These are phyloP conservation scores for Pelochelys cantorii DNA, from an alignment of 2,797 vertebrate genomes.

Conservation along the genomic window DNA sequence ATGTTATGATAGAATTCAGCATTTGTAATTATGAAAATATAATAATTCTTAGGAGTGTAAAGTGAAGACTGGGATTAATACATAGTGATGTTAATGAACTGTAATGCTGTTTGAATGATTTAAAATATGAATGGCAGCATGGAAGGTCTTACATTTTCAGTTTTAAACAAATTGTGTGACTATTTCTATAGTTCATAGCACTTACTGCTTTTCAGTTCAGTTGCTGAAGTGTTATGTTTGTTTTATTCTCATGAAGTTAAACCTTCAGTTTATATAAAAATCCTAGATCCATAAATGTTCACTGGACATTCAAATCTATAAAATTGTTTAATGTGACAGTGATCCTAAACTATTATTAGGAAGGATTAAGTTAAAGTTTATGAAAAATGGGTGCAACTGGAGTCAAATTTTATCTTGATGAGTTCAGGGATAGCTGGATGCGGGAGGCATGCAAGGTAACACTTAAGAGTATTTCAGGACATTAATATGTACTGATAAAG, in stretches of 20 bases:
- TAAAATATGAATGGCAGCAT: not conserved
- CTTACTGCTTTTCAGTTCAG: not conserved
- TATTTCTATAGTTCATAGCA: not conserved
- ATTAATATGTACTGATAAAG: not conserved
- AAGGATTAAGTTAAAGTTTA: not conserved
- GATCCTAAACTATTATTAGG: not conserved
- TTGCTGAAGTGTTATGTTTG: not conserved
- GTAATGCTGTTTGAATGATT: not conserved
- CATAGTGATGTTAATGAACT: not conserved
- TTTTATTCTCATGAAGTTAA: no score
- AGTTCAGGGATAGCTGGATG: not conserved
- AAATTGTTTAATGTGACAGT: not conserved
- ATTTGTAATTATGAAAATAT: not conserved
- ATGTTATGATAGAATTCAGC: not conserved
- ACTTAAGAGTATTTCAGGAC: not conserved
- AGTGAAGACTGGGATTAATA: not conserved
- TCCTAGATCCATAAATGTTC: not conserved
- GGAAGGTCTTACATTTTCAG: not conserved
- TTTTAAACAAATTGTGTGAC: not conserved
- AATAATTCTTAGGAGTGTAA: not conserved
- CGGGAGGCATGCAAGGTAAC: not conserved
- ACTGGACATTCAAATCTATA: not conserved
- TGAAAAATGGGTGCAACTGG: not conserved
- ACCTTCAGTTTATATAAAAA: constrained; percentile 24
- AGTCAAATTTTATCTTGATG: not conserved